Evolutionary conservation across 2,113 vertebrate species (phyloP), one percentile per base, ranked within the genome.

Genomic region (Lichenostomus cassidix): DNA sequence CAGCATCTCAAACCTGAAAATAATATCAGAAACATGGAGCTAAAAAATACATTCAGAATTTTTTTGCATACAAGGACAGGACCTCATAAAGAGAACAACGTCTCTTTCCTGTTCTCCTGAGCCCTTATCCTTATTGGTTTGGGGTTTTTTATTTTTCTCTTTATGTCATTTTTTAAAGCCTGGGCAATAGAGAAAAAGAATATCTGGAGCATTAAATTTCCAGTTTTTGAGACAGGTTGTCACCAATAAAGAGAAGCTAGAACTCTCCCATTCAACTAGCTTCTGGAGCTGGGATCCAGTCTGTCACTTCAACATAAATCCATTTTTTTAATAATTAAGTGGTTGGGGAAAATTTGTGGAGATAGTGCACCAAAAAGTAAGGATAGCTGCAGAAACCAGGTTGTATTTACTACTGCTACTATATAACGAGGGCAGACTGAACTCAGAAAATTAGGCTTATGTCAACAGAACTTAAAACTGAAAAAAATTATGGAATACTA

Each of bases 111-210:
- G 8, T 47, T 83, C 12, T 58, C 15, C 23, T 24, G 28, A 91
- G 7, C 7, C 6, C 6, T 35, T 69, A 15, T 16, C 12, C 13
- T 35, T 67, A 35, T 6, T 50, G 19, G 13, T 76, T 17, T 76
- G 31, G 20, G 9, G 5, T 1, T 4, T 46, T 58, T 10, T 27
- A 0, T 67, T 1, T 63, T 9, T 29, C 3, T 25, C 21, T 60
- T 8, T 37, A 35, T 55, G 49, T 29, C 8, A 50, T 60, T 89
- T 49, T 67, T 47, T 82, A 58, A 83, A 89, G 33, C 2, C 3
- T 16, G 7, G 2, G 2, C 7, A 82, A 21, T 7, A 56, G 8
- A 83, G 33, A 68, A 59, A 67, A 52, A 69, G 2, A 60, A 16
- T 52, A 65, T 29, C 2, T 11, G 53, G 25, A 78, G 6, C 27